Evolutionary conservation across 1,140 invertebrate genomes (phyloP), one percentile per base, ranked within the genome.

Genomic region (Drosophila kohkoa): DNA sequence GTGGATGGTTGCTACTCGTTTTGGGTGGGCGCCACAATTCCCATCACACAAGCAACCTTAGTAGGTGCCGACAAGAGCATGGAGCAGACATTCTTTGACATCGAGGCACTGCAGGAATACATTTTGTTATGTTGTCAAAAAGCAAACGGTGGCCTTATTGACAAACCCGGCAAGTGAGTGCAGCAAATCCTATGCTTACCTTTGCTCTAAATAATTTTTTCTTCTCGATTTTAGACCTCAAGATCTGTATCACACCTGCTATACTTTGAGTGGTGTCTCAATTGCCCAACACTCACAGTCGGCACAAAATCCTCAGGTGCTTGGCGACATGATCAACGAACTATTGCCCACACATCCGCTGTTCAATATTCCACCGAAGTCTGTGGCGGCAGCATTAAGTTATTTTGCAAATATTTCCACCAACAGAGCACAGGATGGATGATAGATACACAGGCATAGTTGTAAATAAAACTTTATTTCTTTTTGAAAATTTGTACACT

Each of bases 1-100:
- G 99, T 99, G 1, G 99, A 99, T 94, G 97, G 97, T 5, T 99
- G 99, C 93, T 99, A 99, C 92, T 99, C 98, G 2, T 99, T 99
- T 94, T 99, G 99, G 99, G 98, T 99, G 93, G 98, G 98, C 28
- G 98, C 96, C 32, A 95, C 96, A 41, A 98, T 99, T 92, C 97
- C 98, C 43, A 93, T 96, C 30, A 94, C 97, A 5, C 94, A 96
- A 75, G 93, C 94, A 41, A 93, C 95, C 46, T 91, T 96, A 28
- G 82, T 74, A 0, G 70, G 60, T 10, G 46, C 54, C 30, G 79
- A 75, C 25, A 79, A 82, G 8, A 30, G 48, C 7, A 72, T 91
- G 68, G 77, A 82, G 7, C 75, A 94, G 71, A 83, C 78, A 6
- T 91, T 98, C 11, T 98, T 98, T 86, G 94, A 98, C 92, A 95